Conservation (phyloP, 2,797 vertebrate species). For the Neosilurus mollespiculum region DNA sequence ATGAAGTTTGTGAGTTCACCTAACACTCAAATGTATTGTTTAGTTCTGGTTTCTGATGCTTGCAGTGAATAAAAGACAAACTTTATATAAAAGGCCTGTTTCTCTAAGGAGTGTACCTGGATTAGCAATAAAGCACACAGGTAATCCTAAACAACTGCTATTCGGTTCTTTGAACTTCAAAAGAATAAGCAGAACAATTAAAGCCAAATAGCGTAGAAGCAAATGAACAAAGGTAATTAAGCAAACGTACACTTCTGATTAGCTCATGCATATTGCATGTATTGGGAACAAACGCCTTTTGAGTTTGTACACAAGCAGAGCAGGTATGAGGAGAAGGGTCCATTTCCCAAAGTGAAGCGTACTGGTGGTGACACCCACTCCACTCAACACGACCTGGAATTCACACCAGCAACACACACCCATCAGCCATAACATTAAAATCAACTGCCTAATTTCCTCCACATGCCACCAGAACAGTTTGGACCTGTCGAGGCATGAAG, state of each 20-base stretch:
- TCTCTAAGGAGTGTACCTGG: conserved; percentile 73
- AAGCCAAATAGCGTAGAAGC: conserved; percentile 61
- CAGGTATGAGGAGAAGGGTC: background rate
- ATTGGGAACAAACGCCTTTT: conserved; percentile 55
- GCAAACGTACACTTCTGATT: conserved; percentile 63
- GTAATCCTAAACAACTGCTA: conserved; percentile 72
- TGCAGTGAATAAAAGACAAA: conserved; percentile 34
- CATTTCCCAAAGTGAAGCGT: background rate
- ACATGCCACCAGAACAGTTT: no score
- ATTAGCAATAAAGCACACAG: conserved; percentile 63
- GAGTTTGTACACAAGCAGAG: conserved; percentile 46
- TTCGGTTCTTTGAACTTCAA: conserved; percentile 79
- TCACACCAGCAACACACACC: background rate
- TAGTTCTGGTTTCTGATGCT: conserved; percentile 5
- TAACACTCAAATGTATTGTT: background rate
- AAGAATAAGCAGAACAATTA: conserved; percentile 74
- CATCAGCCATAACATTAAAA: no score
- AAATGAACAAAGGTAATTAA: conserved; percentile 62
- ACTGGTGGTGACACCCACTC: background rate
- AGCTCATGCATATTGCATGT: conserved; percentile 66
- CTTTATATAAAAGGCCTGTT: conserved; percentile 60
- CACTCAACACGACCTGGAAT: background rate
- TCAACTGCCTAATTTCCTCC: no score
- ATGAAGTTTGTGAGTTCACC: conserved; percentile 3
- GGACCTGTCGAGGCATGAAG: no score